Evolutionary conservation across 2,888 invertebrate genomes (phyloP).

Genomic region (Dermolepida albohirtum): DNA sequence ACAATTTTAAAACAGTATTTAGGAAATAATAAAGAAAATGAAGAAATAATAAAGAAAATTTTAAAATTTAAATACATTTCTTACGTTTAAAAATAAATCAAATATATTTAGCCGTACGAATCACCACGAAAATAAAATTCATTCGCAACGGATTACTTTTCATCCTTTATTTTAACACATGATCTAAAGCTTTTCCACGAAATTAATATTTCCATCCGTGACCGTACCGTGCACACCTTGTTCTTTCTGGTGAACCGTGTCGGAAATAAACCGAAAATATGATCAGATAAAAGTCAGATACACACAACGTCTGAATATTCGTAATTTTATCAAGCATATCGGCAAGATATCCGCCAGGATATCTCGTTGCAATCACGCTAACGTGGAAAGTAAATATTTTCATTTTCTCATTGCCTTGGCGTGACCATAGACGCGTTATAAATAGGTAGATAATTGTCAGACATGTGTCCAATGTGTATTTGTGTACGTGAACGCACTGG

Average conservation of each 20-base stretch:
- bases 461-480: constrained; percentile 10
- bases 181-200: constrained; percentile 22
- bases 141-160: constrained; percentile 1
- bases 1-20: too few relatives aligned
- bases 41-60: too few relatives aligned
- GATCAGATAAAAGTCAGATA: constrained; percentile 10
- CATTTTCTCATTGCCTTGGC: constrained; percentile 36
- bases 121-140: not conserved
- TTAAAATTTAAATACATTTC: too few relatives aligned
- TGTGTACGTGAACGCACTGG: constrained; percentile 25
- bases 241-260: constrained; percentile 10
- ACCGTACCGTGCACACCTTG: constrained; percentile 10
- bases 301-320: constrained; percentile 1
- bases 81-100: too few relatives aligned
- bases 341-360: constrained; percentile 2
- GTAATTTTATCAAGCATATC: constrained; percentile 30
- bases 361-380: constrained; percentile 28
- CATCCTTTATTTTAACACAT: not conserved
- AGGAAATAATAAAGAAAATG: too few relatives aligned
- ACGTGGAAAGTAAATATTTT: constrained; percentile 34
- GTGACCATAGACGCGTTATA: constrained; percentile 27
- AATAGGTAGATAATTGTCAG: constrained; percentile 31
- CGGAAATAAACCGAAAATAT: constrained; percentile 7
- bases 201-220: not conserved
- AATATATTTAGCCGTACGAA: too few relatives aligned